phyloP scores from a whole-genome alignment of 2,888 invertebrate species.

The Cyaniris semiargus region DNA sequence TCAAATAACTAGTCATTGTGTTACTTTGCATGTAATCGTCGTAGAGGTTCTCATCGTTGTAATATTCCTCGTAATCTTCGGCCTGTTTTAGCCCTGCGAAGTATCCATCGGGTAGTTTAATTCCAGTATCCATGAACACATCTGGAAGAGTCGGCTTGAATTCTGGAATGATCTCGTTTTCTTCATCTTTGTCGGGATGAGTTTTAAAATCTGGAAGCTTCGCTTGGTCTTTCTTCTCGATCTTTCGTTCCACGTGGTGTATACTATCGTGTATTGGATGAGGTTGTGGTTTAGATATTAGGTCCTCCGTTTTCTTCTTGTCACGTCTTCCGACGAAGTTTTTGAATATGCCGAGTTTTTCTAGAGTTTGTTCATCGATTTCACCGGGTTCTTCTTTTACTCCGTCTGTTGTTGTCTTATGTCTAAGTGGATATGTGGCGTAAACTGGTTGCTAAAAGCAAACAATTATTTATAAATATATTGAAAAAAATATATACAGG shows the following conservation, averaged over 20 bases:
- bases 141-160: slow-evolving; percentile 66
- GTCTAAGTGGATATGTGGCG: slow-evolving; percentile 45
- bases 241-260: slow-evolving; percentile 60
- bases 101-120: slow-evolving; percentile 57
- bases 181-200: slow-evolving; percentile 48
- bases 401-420: slow-evolving; percentile 41
- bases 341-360: slow-evolving; percentile 66
- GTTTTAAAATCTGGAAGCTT: slow-evolving; percentile 48
- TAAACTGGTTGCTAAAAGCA: slow-evolving; percentile 59
- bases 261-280: slow-evolving; percentile 65
- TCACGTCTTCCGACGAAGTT: slow-evolving; percentile 58
- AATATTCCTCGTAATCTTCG: slow-evolving; percentile 64
- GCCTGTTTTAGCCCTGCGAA: slow-evolving; percentile 51
- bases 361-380: slow-evolving; percentile 54
- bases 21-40: slow-evolving; percentile 74
- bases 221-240: slow-evolving; percentile 69
- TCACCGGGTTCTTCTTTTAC: slow-evolving; percentile 50
- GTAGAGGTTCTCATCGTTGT: slow-evolving; percentile 69
- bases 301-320: slow-evolving; percentile 47
- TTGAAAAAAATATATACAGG: too few species aligned
- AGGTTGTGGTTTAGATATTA: slow-evolving; percentile 61
- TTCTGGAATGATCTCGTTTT: slow-evolving; percentile 49
- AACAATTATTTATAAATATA: neutral
- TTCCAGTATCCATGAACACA: slow-evolving; percentile 48
- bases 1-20: slow-evolving; percentile 71